Evolutionary conservation across 2,113 vertebrate species (phyloP), one percentile per base, ranked within the genome.

Genomic region (Dendrocopos noguchii): DNA sequence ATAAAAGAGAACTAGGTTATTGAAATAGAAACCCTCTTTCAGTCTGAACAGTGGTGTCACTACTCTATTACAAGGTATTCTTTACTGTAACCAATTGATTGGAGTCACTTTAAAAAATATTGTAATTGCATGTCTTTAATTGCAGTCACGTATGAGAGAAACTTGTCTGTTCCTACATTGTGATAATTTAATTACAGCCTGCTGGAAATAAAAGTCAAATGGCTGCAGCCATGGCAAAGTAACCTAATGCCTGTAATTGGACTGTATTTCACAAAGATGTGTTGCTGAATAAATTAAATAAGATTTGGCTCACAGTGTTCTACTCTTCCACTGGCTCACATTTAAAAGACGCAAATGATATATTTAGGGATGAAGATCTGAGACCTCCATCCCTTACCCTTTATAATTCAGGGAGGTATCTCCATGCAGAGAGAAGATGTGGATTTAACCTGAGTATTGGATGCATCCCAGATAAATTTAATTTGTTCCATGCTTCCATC

Each of bases 141-240:
- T 93, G 95, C 76, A 94, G 90, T 92, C 96, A 91, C 85, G 19
- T 94, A 88, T 84, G 83, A 80, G 46, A 24, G 93, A 88, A 95
- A 88, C 70, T 88, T 90, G 80, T 93, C 90, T 95, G 66, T 73
- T 87, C 64, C 74, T 90, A 82, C 85, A 91, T 86, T 95, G 93
- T 90, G 68, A 86, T 93, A 94, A 95, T 93, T 91, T 94, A 95
- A 96, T 96, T 94, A 95, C 6, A 95, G 61, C 65, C 85, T 93
- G 82, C 79, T 96, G 85, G 91, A 95, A 95, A 91, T 94, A 91
- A 95, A 94, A 94, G 91, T 80, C 87, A 93, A 96, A 94, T 90
- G 84, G 90, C 91, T 85, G 65, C 82, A 93, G 85, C 73, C 93
- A 61, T 77, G 75, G 87, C 68, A 92, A 93, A 96, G 84, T 91